These are phyloP conservation scores for Lepus americanus DNA, from an alignment of 2,113 vertebrate genomes.

Conservation along the genomic window DNA sequence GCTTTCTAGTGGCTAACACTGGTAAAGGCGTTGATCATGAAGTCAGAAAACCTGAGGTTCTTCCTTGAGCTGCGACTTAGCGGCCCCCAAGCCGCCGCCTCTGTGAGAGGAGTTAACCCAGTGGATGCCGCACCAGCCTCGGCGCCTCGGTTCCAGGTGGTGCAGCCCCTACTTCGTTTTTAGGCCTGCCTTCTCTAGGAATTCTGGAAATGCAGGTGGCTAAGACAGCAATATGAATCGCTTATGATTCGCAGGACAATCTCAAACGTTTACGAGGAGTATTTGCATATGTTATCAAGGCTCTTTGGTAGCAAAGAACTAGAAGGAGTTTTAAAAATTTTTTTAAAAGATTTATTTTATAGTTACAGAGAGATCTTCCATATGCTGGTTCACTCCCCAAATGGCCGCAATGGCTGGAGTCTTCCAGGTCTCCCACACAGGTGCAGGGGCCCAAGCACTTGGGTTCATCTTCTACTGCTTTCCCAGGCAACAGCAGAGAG, in stretches of 20 bases:
- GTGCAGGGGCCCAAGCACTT: too few relatives aligned
- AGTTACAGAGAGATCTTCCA: too few relatives aligned
- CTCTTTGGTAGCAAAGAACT: neutral
- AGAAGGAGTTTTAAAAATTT: neutral
- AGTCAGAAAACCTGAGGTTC: conserved; percentile 9
- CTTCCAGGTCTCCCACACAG: too few relatives aligned
- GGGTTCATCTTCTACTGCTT: too few relatives aligned
- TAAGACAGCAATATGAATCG: neutral
- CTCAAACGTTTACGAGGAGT: neutral
- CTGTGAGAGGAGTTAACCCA: neutral
- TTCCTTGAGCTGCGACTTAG: neutral
- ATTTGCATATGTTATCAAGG: neutral
- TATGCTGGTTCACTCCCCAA: too few relatives aligned
- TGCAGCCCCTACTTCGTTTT: conserved; percentile 6
- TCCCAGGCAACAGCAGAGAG: too few relatives aligned
- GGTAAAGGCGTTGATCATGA: neutral
- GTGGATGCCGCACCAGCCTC: too few relatives aligned
- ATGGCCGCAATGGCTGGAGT: too few relatives aligned
- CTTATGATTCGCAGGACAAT: neutral
- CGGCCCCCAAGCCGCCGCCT: neutral
- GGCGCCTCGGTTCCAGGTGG: too few relatives aligned
- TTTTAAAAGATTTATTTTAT: too few relatives aligned
- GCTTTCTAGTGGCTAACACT: neutral
- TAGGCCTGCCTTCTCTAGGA: neutral
- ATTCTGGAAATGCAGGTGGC: conserved; percentile 6